A percentile compares a stretch with the other conserved stretches of the same genome.
Evolutionary conservation across 2,888 invertebrate genomes (phyloP).

Genomic region (Hyppa rectilinea): DNA sequence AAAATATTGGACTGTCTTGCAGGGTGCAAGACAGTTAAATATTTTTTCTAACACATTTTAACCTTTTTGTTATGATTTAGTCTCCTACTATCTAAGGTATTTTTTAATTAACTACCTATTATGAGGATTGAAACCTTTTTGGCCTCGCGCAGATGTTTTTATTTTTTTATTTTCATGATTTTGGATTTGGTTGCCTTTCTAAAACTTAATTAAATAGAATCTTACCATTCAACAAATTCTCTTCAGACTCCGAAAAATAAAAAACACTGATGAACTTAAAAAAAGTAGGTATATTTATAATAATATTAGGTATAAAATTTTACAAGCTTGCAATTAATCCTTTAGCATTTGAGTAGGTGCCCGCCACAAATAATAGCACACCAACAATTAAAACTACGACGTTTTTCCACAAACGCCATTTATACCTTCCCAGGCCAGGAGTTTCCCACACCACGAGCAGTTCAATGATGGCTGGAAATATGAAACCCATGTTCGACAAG

Average conservation of each 20-base stretch:
- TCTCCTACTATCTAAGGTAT: too few relatives aligned
- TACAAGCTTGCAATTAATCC: constrained; percentile 79
- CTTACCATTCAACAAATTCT: neutral
- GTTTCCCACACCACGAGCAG: constrained; percentile 82
- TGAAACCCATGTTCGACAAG: constrained; percentile 86
- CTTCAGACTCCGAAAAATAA: neutral
- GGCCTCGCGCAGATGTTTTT: too few relatives aligned
- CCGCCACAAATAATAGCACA: constrained; percentile 80
- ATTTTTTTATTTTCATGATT: too few relatives aligned
- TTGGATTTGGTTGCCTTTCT: too few relatives aligned
- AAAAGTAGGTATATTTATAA: constrained; percentile 5
- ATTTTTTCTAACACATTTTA: too few relatives aligned
- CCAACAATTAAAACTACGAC: constrained; percentile 78
- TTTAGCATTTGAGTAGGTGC: constrained; percentile 83
- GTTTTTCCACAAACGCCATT: constrained; percentile 85
- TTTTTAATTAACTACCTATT: too few relatives aligned
- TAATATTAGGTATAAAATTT: constrained; percentile 23
- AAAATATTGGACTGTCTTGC: too few relatives aligned
- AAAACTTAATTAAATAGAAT: too few relatives aligned
- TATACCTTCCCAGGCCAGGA: constrained; percentile 81
- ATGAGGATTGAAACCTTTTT: too few relatives aligned
- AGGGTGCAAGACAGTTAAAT: too few relatives aligned
- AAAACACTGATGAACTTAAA: neutral
- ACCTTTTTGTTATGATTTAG: too few relatives aligned
- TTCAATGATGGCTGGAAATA: constrained; percentile 86